These are phyloP conservation scores for Alouatta palliata DNA, from an alignment of 2,113 vertebrate species.

Conservation along the genomic window DNA sequence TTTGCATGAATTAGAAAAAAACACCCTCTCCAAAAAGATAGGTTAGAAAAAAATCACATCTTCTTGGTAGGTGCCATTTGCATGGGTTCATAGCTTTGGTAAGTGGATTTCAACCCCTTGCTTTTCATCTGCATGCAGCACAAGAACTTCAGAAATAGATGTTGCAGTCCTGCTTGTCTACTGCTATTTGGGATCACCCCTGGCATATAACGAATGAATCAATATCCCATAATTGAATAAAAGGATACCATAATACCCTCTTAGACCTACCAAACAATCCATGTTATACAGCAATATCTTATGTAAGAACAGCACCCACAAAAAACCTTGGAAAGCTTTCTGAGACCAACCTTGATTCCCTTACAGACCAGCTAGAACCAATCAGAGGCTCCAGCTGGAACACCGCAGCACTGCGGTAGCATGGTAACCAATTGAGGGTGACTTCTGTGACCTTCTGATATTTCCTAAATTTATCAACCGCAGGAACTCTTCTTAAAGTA, in stretches of 20 bases:
- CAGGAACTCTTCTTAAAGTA: slow-evolving; percentile 72
- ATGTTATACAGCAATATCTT: background rate
- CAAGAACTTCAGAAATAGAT: background rate
- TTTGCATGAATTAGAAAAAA: background rate
- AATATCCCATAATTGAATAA: no score
- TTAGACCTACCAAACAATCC: background rate
- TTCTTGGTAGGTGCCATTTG: background rate
- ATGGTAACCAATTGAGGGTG: background rate
- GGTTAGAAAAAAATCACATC: background rate
- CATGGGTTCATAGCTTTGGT: rapidly evolving
- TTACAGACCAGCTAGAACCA: rapidly evolving
- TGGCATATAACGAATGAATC: background rate
- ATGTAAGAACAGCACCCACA: background rate
- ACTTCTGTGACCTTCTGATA: slow-evolving; percentile 74
- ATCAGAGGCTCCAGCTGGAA: background rate
- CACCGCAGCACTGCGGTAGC: background rate
- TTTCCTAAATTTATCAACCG: slow-evolving; percentile 64
- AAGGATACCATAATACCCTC: background rate
- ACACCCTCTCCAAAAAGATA: background rate
- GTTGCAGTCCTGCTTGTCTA: background rate
- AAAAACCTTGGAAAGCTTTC: background rate
- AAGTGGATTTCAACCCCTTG: background rate
- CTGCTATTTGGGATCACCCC: background rate
- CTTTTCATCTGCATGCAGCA: background rate
- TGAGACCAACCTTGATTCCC: rapidly evolving